phyloP scores from a whole-genome alignment of 30 jellyfish, hydroid and myxozoan genomes.

The Hydra vulgaris region DNA sequence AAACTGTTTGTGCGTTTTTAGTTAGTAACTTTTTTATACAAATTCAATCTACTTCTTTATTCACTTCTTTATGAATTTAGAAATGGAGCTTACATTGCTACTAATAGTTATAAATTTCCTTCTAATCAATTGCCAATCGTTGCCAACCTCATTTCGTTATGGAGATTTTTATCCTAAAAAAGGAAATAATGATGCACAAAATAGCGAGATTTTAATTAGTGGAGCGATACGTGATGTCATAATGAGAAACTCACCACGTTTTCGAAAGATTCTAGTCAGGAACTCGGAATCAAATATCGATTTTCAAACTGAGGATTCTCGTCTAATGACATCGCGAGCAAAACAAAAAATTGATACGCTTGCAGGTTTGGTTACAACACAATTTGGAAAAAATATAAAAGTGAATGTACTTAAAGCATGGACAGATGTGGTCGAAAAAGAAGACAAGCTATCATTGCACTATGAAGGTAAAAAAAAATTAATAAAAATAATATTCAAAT shows the following conservation, averaged over 20 bases:
- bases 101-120: too few relatives aligned
- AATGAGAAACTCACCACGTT: slow-evolving; percentile 69
- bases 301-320: slow-evolving; percentile 48
- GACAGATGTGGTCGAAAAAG: slow-evolving; percentile 74
- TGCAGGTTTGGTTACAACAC: slow-evolving; percentile 53
- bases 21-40: too few relatives aligned
- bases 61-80: too few relatives aligned
- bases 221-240: slow-evolving; percentile 81
- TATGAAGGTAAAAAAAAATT: slow-evolving; percentile 64
- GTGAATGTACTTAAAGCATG: slow-evolving; percentile 67
- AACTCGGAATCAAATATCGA: slow-evolving; percentile 45
- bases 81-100: too few relatives aligned
- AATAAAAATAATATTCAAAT: background rate
- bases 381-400: slow-evolving; percentile 1
- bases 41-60: too few relatives aligned
- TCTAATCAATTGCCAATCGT: slow-evolving; percentile 25
- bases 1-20: too few relatives aligned
- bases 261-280: slow-evolving; percentile 66
- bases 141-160: slow-evolving; percentile 14
- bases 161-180: slow-evolving; percentile 68
- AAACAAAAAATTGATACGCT: slow-evolving; percentile 68
- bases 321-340: slow-evolving; percentile 91
- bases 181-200: slow-evolving; percentile 29
- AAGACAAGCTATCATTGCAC: slow-evolving; percentile 64
- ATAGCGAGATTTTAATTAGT: slow-evolving; percentile 56